A percentile compares a stretch with the other conserved stretches of the same genome.
Conservation (phyloP, 2,113 vertebrate species). For the Oncorhynchus masou region DNA sequence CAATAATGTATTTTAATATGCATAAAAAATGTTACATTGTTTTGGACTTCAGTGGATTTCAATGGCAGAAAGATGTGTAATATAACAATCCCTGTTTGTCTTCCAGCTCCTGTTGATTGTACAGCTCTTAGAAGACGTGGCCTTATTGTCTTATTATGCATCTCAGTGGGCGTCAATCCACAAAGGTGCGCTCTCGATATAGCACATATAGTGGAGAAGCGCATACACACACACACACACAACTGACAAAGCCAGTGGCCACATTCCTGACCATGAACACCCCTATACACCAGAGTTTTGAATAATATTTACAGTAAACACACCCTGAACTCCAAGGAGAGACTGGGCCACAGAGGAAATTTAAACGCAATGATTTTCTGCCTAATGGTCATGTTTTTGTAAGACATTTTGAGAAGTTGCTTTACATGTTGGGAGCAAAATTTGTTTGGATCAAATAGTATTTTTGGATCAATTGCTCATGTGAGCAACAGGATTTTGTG, state of each 20-base stretch:
- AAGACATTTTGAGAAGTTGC: slow-evolving; percentile 45
- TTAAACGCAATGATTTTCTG: slow-evolving; percentile 49
- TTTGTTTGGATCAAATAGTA: slow-evolving; percentile 71
- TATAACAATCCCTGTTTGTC: neutral
- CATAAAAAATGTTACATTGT: too few relatives aligned
- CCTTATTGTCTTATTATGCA: slow-evolving; percentile 75
- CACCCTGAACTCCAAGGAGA: slow-evolving; percentile 49
- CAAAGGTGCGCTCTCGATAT: slow-evolving; percentile 14
- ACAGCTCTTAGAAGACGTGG: slow-evolving; percentile 73
- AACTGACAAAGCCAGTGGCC: slow-evolving; percentile 49
- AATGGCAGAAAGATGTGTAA: too few relatives aligned
- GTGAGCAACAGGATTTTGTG: slow-evolving; percentile 54
- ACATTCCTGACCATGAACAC: slow-evolving; percentile 58
- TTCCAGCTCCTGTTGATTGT: slow-evolving; percentile 63
- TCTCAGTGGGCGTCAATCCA: slow-evolving; percentile 60
- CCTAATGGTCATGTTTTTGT: slow-evolving; percentile 57
- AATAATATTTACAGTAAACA: slow-evolving; percentile 36
- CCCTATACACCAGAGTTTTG: slow-evolving; percentile 11
- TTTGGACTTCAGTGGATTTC: too few relatives aligned
- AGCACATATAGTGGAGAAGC: slow-evolving; percentile 4
- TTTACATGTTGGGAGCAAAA: slow-evolving; percentile 62
- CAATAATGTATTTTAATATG: too few relatives aligned
- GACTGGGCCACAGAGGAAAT: slow-evolving; percentile 39
- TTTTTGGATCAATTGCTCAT: slow-evolving; percentile 62
- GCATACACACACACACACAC: neutral